Evolutionary conservation across 1,140 invertebrate species (phyloP).

Genomic region (Branchinecta lindahli): DNA sequence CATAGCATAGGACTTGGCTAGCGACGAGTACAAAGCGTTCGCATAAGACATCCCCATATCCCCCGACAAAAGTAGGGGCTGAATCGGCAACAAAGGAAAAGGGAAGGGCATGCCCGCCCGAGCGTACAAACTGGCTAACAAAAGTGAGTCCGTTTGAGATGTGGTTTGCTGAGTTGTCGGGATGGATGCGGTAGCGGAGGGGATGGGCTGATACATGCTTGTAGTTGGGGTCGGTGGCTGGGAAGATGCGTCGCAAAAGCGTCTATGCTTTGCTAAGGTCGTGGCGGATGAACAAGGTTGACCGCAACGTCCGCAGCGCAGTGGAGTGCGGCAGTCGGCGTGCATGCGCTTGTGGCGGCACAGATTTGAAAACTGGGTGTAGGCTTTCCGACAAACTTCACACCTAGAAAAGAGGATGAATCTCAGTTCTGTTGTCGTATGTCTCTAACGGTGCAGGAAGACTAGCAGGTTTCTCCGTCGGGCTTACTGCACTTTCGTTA

Average conservation of each 20-base stretch:
- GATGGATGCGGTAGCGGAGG: slow-evolving; percentile 42
- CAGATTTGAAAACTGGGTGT: slow-evolving; percentile 99
- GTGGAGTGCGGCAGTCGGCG: slow-evolving; percentile 66
- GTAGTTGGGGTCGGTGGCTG: slow-evolving; percentile 20
- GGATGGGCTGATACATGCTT: slow-evolving; percentile 43
- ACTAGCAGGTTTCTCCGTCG: too few species aligned
- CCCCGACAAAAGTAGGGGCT: slow-evolving; percentile 26
- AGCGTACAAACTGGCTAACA: neutral
- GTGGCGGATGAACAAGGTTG: slow-evolving; percentile 78
- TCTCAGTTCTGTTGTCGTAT: too few species aligned
- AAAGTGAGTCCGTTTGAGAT: slow-evolving; percentile 9
- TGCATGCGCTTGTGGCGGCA: slow-evolving; percentile 99
- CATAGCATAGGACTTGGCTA: slow-evolving; percentile 26
- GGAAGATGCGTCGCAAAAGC: slow-evolving; percentile 42
- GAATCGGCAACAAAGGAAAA: slow-evolving; percentile 28
- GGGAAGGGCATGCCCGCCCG: neutral
- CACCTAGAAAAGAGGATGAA: slow-evolving; percentile 46
- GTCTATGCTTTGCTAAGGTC: slow-evolving; percentile 43
- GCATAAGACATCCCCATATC: slow-evolving; percentile 10
- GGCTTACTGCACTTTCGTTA: too few species aligned
- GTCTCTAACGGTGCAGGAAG: too few species aligned
- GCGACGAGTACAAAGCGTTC: slow-evolving; percentile 26
- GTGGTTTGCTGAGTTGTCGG: slow-evolving; percentile 23
- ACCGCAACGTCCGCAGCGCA: slow-evolving; percentile 80
- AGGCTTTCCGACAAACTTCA: slow-evolving; percentile 69